phyloP scores from a whole-genome alignment of 2,888 invertebrate genomes.

The Glaucopsyche alexis region DNA sequence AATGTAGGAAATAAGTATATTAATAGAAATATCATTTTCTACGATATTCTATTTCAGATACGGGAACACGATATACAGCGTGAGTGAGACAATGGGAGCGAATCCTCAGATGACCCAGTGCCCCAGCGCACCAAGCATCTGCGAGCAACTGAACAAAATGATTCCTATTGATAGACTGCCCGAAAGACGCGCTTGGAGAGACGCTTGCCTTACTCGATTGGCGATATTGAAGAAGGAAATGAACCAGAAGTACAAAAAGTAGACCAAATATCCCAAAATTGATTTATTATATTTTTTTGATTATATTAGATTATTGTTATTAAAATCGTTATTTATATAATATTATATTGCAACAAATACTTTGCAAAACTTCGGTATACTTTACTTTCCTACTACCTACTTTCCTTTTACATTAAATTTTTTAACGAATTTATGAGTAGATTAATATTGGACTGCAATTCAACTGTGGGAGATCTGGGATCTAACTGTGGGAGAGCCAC shows the following conservation, averaged over 20 bases:
- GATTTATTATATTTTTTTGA: too few relatives aligned
- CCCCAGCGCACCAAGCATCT: constrained; percentile 82
- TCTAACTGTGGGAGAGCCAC: too few relatives aligned
- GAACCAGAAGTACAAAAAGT: constrained; percentile 62
- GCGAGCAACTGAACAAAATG: constrained; percentile 85
- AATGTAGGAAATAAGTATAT: too few relatives aligned
- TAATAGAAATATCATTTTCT: not conserved
- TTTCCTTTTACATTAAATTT: too few relatives aligned
- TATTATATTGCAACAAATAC: too few relatives aligned
- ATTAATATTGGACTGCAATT: too few relatives aligned
- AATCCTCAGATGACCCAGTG: constrained; percentile 85
- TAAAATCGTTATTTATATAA: not conserved
- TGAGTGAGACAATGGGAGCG: constrained; percentile 87
- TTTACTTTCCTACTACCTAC: too few relatives aligned
- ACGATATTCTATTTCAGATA: constrained; percentile 56
- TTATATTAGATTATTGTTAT: not conserved
- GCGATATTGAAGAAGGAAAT: constrained; percentile 89
- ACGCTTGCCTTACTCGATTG: constrained; percentile 88
- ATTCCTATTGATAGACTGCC: constrained; percentile 87
- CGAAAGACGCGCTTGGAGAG: constrained; percentile 89
- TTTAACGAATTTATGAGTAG: too few relatives aligned
- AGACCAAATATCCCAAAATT: not conserved
- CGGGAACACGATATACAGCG: constrained; percentile 79
- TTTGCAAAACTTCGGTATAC: too few relatives aligned
- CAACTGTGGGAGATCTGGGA: too few relatives aligned